Percentiles rank a stretch among this genome's conserved stretches.
These are phyloP conservation scores for Phasia obesa DNA, from an alignment of 2,888 invertebrate species.

Conservation along the genomic window DNA sequence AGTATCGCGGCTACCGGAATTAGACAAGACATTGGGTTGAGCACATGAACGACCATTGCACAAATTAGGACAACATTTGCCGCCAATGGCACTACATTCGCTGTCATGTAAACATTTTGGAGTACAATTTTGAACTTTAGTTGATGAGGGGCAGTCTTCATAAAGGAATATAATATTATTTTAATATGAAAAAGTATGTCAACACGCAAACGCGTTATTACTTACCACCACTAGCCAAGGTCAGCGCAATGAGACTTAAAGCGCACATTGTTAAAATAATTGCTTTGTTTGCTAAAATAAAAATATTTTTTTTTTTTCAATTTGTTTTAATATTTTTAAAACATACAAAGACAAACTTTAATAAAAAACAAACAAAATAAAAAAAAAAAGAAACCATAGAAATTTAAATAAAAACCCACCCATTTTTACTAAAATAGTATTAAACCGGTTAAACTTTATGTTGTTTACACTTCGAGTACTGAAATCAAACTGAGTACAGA, in stretches of 20 bases:
- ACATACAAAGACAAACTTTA: background rate
- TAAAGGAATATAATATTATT: constrained; percentile 30
- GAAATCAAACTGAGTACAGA: constrained; percentile 53
- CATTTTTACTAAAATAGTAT: constrained; percentile 46
- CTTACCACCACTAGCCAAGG: constrained; percentile 75
- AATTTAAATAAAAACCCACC: constrained; percentile 43
- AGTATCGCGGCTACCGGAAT: constrained; percentile 73
- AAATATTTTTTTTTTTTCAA: background rate
- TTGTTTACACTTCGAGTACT: constrained; percentile 59
- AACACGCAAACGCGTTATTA: constrained; percentile 15
- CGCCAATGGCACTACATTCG: constrained; percentile 86
- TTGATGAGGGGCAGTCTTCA: constrained; percentile 85
- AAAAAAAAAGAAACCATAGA: constrained; percentile 1
- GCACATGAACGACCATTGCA: constrained; percentile 88
- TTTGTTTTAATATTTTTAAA: background rate
- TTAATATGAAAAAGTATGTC: background rate
- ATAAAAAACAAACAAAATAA: constrained; percentile 24
- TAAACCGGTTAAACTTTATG: constrained; percentile 12
- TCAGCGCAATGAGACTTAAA: constrained; percentile 67
- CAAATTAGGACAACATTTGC: constrained; percentile 88
- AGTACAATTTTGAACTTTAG: constrained; percentile 86
- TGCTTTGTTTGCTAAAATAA: constrained; percentile 66
- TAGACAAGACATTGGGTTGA: constrained; percentile 81
- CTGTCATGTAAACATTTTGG: constrained; percentile 87
- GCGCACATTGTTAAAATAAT: constrained; percentile 71